phyloP scores from a whole-genome alignment of 2,797 vertebrate species.

The Amphiprion clarkii region DNA sequence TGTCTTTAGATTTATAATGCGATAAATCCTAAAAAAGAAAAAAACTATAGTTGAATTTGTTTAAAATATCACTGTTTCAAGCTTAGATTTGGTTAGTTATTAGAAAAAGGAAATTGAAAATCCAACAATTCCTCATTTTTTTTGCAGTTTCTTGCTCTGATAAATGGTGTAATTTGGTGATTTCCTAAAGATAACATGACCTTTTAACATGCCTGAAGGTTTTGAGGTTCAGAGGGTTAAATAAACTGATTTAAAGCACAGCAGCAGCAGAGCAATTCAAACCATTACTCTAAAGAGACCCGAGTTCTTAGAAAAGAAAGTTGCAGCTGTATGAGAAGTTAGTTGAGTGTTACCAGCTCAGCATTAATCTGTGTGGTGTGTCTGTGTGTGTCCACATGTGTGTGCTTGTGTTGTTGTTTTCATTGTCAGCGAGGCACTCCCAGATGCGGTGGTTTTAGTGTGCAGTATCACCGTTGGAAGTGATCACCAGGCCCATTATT shows the following conservation, averaged over 20 bases:
- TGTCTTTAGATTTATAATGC: too few species aligned
- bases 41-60: too few species aligned
- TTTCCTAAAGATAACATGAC: too few species aligned
- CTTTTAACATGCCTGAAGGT: too few species aligned
- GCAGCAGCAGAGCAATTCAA: conserved; percentile 10
- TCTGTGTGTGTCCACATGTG: conserved; percentile 36
- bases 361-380: conserved; percentile 49
- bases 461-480: conserved; percentile 79
- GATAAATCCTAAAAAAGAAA: too few species aligned
- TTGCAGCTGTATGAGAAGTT: conserved; percentile 35
- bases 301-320: conserved; percentile 34
- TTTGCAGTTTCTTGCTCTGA: too few species aligned
- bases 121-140: too few species aligned
- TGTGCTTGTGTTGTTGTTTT: conserved; percentile 68
- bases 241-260: conserved; percentile 12
- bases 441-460: conserved; percentile 78
- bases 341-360: conserved; percentile 37
- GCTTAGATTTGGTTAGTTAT: too few species aligned
- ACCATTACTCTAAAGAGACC: not conserved
- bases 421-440: conserved; percentile 76
- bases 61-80: too few species aligned
- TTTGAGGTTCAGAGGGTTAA: not conserved
- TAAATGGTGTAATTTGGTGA: too few species aligned
- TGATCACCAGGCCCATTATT: conserved; percentile 83
- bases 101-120: too few species aligned